Evolutionary conservation across 1,140 invertebrate species (phyloP).

Genomic region (Pristionchus pacificus): DNA sequence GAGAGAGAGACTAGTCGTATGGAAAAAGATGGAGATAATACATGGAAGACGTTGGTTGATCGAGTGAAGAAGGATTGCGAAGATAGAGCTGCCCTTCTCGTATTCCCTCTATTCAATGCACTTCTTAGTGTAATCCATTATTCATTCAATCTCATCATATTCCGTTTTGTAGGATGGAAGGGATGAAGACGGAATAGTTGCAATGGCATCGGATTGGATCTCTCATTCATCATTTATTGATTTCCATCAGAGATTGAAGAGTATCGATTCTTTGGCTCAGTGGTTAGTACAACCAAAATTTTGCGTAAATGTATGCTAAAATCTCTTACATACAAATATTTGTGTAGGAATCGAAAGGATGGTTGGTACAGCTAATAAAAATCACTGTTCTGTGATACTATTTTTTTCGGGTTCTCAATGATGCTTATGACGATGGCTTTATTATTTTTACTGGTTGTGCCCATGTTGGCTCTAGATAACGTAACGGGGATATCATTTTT

Average conservation of each 20-base stretch:
- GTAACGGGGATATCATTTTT: no score
- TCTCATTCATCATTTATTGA: slow-evolving; percentile 78
- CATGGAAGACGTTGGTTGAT: slow-evolving; percentile 73
- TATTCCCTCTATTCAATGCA: slow-evolving; percentile 50
- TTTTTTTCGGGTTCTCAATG: no score
- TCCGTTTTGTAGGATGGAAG: neutral
- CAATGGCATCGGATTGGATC: slow-evolving; percentile 63
- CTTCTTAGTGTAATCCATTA: slow-evolving; percentile 23
- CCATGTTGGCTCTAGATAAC: no score
- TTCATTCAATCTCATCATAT: slow-evolving; percentile 9
- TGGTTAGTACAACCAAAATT: slow-evolving; percentile 44
- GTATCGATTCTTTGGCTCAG: slow-evolving; percentile 60
- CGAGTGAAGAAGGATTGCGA: slow-evolving; percentile 60
- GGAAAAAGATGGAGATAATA: slow-evolving; percentile 83
- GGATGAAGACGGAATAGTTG: slow-evolving; percentile 36
- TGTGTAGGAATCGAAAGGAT: no score
- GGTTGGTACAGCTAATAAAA: no score
- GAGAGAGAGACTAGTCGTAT: slow-evolving; percentile 77
- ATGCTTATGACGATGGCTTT: no score
- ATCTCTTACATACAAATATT: no score
- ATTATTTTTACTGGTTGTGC: no score
- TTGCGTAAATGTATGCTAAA: neutral
- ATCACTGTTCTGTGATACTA: no score
- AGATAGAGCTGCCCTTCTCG: slow-evolving; percentile 37
- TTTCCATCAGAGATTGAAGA: slow-evolving; percentile 72